Conservation (phyloP, 2,113 vertebrate species). For the Elephantulus edwardii region DNA sequence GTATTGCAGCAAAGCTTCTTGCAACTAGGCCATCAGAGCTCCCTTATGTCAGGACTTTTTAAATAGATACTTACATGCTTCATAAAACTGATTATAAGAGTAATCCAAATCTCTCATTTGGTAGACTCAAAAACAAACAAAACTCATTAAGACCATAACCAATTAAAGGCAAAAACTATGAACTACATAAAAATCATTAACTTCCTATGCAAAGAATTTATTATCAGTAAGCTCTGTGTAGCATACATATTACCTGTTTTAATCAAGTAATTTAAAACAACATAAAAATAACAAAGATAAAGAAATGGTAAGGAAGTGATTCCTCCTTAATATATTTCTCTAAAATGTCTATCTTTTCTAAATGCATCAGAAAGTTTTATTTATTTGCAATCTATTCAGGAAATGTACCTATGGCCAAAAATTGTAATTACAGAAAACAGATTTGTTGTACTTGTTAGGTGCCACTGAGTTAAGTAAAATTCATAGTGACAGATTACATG, state of each 20-base stretch:
- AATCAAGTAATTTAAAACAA: constrained; percentile 15
- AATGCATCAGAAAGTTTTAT: not conserved
- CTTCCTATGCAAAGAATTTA: not conserved
- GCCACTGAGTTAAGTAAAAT: not conserved
- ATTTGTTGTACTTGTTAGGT: too few relatives aligned
- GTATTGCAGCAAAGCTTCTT: too few relatives aligned
- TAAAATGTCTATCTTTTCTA: constrained; percentile 4
- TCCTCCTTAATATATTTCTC: not conserved
- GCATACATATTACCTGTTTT: not conserved
- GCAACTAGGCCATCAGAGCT: too few relatives aligned
- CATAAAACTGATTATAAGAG: not conserved
- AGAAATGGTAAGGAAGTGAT: not conserved
- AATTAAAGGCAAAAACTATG: constrained; percentile 31
- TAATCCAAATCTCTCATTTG: not conserved
- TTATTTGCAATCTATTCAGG: constrained; percentile 12
- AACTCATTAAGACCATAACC: constrained; percentile 22
- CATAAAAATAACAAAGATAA: constrained; percentile 37
- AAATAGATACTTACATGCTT: not conserved
- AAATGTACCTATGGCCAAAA: not conserved
- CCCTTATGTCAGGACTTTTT: constrained; percentile 24
- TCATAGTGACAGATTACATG: constrained; percentile 7
- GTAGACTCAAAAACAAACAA: constrained; percentile 39
- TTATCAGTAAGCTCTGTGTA: not conserved
- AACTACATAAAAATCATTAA: constrained; percentile 13
- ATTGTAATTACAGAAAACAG: too few relatives aligned